Evolutionary conservation across 2,113 vertebrate genomes (phyloP), one percentile per base, ranked within the genome.

Genomic region (Oplegnathus fasciatus): DNA sequence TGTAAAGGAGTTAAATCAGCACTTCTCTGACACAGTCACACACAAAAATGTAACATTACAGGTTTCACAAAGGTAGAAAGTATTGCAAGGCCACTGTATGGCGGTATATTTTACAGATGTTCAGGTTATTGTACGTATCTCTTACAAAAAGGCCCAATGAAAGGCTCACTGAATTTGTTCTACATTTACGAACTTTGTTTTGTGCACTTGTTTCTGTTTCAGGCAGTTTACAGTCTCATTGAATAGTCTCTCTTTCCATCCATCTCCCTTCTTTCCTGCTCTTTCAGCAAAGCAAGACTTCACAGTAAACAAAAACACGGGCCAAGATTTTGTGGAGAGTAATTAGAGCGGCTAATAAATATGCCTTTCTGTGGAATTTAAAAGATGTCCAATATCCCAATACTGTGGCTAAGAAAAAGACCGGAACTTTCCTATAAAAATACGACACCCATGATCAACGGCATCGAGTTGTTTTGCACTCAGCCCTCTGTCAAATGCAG

Each of bases 321-420:
- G 89, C 76, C 89, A 91, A 90, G 79, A 76, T 40, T 54, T 73
- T 80, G 61, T 42, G 26, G 32, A 72, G 65, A 78, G 85, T 86
- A 86, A 88, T 90, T 90, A 86, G 17, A 86, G 46, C 40, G 32
- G 60, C 37, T 72, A 79, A 80, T 85, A 87, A 88, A 86, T 80
- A 54, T 34, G 70, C 42, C 70, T 77, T 52, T 50, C 50, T 52
- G 48, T n/a, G 77, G 84, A 89, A 88, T 76, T 50, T 28, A 28
- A 68, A 60, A 76, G 54, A 82, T 37, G 2, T 57, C 68, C 34
- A 71, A 81, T 55, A 57, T 62, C 62, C 3, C 5, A 72, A 32
- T 37, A 18, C 50, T 75, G 55, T 2, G 57, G 50, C 26, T 2
- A 42, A 40, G n/a, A 86, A 84, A 75, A 0, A 64, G 40, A 34